Evolutionary conservation across 2,113 vertebrate species (phyloP).

Genomic region (Steatornis caripensis): DNA sequence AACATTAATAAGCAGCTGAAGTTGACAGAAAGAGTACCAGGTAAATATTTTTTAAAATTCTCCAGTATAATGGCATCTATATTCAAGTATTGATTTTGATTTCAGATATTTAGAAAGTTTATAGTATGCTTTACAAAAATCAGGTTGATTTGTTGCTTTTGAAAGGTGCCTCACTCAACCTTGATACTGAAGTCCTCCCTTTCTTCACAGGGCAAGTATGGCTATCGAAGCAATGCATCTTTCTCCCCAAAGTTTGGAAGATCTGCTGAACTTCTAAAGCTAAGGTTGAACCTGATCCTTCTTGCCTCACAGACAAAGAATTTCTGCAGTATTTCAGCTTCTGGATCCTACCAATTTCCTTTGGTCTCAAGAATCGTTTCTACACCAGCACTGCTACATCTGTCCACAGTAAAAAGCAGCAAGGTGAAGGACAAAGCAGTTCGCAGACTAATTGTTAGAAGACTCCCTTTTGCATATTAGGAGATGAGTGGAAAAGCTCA

Average conservation of each 20-base stretch:
- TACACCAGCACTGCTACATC: background rate
- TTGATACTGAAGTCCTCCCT: background rate
- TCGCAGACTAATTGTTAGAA: background rate
- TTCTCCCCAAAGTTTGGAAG: background rate
- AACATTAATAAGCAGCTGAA: background rate
- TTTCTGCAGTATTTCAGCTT: background rate
- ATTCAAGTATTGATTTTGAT: background rate
- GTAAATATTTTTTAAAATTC: background rate
- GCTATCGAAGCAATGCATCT: background rate
- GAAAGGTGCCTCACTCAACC: background rate
- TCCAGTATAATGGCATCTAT: background rate
- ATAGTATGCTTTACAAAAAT: background rate
- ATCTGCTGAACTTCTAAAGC: background rate
- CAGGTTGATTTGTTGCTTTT: background rate
- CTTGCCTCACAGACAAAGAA: background rate
- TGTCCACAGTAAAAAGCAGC: background rate
- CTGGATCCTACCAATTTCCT: background rate
- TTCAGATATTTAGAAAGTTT: background rate
- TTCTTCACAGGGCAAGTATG: background rate
- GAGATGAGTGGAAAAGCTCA: background rate
- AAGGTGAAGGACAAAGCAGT: background rate
- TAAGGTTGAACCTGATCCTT: background rate
- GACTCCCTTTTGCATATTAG: background rate
- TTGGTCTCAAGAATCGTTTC: background rate
- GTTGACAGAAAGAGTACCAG: background rate